Base-by-base conservation (phyloP, 2,113 vertebrate genomes). In the Pardalotus punctatus region DNA sequence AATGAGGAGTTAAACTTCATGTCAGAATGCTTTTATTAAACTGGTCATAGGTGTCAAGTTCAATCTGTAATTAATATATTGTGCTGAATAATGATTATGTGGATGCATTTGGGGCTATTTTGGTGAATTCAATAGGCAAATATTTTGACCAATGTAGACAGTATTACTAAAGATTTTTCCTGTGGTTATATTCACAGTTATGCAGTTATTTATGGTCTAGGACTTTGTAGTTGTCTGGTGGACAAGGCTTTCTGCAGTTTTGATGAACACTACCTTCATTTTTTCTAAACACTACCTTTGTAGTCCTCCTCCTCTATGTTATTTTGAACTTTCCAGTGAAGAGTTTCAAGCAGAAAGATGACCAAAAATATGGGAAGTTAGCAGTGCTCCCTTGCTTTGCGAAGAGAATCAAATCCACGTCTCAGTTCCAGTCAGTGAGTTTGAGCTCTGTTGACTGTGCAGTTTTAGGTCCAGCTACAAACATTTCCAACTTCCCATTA, bases 21-120 rank as follows among this genome's bases (percentile, higher is more conserved):
- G 16, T 88, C 61, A 65, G 38, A 56, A 33, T 56, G 56, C 56
- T 74, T 90, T 88, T 56, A 51, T 64, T 48, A 90, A 85, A 53
- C 53, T 90, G 61, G 27, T 82, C 62, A n/a, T 56, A 95, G 43
- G 33, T 90, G 45, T 85, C 70, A 88, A 76, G 29, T 66, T 90
- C 38, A 91, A 86, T 50, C 66, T 76, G 48, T 82, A 89, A 82
- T 82, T 93, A 80, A 88, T 62, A 48, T 43, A 64, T 66, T 93
- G 58, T 94, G 38, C 62, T 62, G 67, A 82, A 58, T 72, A 89
- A 69, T 57, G 23, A 35, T 88, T 57, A 65, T 35, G 42, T 88
- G 74, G 56, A 76, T 77, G 74, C 50, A 73, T 83, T 86, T 72
- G 28, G 29, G 35, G 22, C 3, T 57, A 35, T 76, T 61, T 61